Evolutionary conservation across 2,113 vertebrate species (phyloP), one percentile per base, ranked within the genome.

Genomic region (Dicerorhinus sumatrensis): DNA sequence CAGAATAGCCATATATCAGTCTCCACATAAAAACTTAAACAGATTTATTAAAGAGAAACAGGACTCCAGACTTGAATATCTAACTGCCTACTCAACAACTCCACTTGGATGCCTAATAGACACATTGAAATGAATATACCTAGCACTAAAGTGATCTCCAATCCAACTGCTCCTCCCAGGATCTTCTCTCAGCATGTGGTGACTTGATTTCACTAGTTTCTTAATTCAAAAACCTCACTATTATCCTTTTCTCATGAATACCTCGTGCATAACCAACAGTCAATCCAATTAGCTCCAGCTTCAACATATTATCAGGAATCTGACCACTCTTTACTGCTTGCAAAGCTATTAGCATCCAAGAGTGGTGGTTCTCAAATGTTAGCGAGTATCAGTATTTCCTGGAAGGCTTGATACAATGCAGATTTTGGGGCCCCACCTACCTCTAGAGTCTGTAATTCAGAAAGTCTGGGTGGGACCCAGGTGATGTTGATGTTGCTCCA

Each of bases 41-140:
- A 87, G 75, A 84, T 51, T 86, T 89, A 91, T 79, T 96, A 88
- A 79, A 75, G n/a, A 94, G 56, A 67, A n/a, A 87, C 25, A 89
- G 60, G 58, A 51, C 58, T 90, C 29, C 8, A 85, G 21, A 56
- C 8, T 36, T 85, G 10, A 88, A 56, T 54, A 70, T 27, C 11
- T 5, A 86, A 23, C 13, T 76, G 0, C 10, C 21, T 65, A 56
- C 1, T 62, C 48, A 77, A 51, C 23, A 42, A 20, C 39, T 27
- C 6, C 21, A 2, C 60, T 69, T 6, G 0, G 11, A 31, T 17
- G 2, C 3, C 58, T 46, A n/a, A 69, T 0, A n/a, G 31, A 65
- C 42, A 62, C 31, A 56, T 0, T 42, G 18, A 75, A 80, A 29
- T 60, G 73, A 46, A 65, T 25, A 36, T 4, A 60, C 29, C 20